These are phyloP conservation scores for Campylomormyrus numenius DNA, from an alignment of 2,113 vertebrate species.

Conservation along the genomic window DNA sequence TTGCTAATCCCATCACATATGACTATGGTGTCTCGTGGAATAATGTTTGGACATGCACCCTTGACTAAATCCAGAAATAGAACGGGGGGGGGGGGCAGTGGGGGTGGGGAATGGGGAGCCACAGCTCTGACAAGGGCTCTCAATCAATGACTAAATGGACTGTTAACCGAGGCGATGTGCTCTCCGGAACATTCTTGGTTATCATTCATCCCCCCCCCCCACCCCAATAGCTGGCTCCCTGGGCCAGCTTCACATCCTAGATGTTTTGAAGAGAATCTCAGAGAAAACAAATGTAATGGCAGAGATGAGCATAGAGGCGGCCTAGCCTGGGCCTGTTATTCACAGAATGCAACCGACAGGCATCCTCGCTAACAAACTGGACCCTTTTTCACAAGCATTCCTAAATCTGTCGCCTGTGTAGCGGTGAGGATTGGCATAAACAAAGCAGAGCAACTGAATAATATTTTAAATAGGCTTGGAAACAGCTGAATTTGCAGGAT, in stretches of 20 bases:
- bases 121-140: conserved; percentile 21
- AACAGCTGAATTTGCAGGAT: neutral
- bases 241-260: neutral
- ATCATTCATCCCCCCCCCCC: neutral
- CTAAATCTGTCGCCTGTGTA: neutral
- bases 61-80: conserved; percentile 53
- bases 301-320: neutral
- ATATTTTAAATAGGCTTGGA: neutral
- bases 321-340: neutral
- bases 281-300: neutral
- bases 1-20: conserved; percentile 63
- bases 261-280: neutral
- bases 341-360: neutral
- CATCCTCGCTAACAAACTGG: neutral
- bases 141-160: conserved; percentile 26
- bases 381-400: neutral
- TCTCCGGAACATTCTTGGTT: conserved; percentile 19
- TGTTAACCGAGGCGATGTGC: conserved; percentile 11
- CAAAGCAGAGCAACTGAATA: neutral
- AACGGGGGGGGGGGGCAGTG: conserved; percentile 3
- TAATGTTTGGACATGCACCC: conserved; percentile 54
- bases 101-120: neutral
- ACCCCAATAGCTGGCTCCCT: neutral
- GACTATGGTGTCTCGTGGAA: conserved; percentile 52
- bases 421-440: neutral